Evolutionary conservation across 2,888 invertebrate species (phyloP).

Genomic region (Drosophila limbata): DNA sequence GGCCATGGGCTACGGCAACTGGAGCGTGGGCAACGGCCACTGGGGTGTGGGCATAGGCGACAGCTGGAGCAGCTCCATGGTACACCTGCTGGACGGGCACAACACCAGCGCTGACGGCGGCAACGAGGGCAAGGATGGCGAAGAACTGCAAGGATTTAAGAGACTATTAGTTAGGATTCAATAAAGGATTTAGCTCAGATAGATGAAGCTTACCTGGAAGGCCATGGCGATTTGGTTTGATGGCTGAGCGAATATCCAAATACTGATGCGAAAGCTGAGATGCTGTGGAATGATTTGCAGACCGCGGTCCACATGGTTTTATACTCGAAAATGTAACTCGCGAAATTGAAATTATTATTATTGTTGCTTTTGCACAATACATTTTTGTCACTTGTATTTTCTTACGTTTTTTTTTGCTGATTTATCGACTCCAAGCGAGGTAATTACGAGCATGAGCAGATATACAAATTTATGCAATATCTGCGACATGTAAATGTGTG

Average conservation of each 20-base stretch:
- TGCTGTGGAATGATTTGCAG: conserved; percentile 74
- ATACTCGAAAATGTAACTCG: conserved; percentile 56
- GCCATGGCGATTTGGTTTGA: conserved; percentile 64
- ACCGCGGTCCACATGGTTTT: conserved; percentile 53
- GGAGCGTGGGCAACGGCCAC: conserved; percentile 56
- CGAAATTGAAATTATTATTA: conserved; percentile 48
- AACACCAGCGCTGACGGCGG: conserved; percentile 76
- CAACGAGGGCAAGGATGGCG: conserved; percentile 74
- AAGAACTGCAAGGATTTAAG: conserved; percentile 62
- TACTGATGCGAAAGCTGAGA: conserved; percentile 55
- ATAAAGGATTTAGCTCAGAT: background rate
- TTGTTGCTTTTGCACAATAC: conserved; percentile 36
- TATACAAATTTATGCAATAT: conserved; percentile 66
- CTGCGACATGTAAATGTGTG: conserved; percentile 66
- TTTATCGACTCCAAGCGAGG: conserved; percentile 55
- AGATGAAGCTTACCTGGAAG: conserved; percentile 61
- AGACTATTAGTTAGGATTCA: background rate
- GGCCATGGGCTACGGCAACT: conserved; percentile 61
- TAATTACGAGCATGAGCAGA: conserved; percentile 47
- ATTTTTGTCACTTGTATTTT: conserved; percentile 68
- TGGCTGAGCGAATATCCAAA: conserved; percentile 44
- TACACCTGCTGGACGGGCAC: conserved; percentile 73
- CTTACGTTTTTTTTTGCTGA: conserved; percentile 38
- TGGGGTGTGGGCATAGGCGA: conserved; percentile 61
- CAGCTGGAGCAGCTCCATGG: conserved; percentile 54